phyloP scores from a whole-genome alignment of 2,113 vertebrate genomes.

The Sapajus apella region DNA sequence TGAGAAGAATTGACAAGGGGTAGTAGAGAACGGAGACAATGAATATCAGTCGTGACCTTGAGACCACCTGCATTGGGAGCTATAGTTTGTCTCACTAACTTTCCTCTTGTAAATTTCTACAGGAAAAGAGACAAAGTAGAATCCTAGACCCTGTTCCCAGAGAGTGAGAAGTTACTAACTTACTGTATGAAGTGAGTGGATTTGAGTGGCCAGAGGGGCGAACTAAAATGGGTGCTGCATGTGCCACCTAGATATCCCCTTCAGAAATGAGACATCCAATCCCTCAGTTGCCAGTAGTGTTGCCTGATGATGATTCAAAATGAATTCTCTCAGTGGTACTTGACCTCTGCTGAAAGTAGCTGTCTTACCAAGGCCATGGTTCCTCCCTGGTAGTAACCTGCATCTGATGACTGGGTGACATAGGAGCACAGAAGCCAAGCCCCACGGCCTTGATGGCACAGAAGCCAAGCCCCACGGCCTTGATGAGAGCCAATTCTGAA shows the following conservation, averaged over 20 bases:
- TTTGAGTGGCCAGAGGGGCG: neutral
- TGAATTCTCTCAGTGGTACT: neutral
- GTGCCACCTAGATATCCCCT: neutral
- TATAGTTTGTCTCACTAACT: neutral
- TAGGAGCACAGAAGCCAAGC: neutral
- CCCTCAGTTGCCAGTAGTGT: neutral
- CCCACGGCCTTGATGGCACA: neutral
- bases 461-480: neutral
- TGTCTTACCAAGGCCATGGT: neutral
- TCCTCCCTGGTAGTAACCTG: neutral
- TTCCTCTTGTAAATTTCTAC: neutral
- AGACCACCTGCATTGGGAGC: neutral
- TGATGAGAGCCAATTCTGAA: neutral
- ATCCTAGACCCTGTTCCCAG: neutral
- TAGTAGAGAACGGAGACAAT: neutral
- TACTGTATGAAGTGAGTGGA: neutral
- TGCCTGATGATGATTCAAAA: conserved; percentile 19
- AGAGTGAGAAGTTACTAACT: neutral
- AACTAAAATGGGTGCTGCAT: neutral
- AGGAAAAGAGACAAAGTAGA: neutral
- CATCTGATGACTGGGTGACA: neutral
- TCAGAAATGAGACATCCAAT: neutral
- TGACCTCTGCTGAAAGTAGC: conserved; percentile 12
- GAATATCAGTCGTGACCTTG: neutral
- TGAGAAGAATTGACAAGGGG: neutral